Base-by-base conservation (phyloP, 2,888 invertebrate genomes). In the Boloria euphrosyne region DNA sequence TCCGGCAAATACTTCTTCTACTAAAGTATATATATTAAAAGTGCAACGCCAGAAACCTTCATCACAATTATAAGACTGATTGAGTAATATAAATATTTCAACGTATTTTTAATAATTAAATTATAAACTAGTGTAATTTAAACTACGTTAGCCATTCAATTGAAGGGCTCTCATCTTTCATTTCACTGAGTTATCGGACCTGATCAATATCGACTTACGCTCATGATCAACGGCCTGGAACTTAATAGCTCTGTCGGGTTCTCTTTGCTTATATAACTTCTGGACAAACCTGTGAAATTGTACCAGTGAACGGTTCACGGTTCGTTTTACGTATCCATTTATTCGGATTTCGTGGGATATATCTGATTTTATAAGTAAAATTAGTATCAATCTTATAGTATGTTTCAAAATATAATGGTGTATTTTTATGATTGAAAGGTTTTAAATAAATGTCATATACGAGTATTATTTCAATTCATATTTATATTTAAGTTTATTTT, bases 111-210 rank as follows among this genome's bases (percentile, higher is more conserved):
- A 10, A 38, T 57, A 57, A 44, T 44, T 46, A 14, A 22, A 38
- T 27, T 10, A 22, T 22, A 54, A 16, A 13, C 53, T 7, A 51
- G 50, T 50, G 49, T 66, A 43, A 61, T 55, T 38, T n/a, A 50
- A 61, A 16, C 22, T 46, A 17, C 51, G 6, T 51, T 58, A 51
- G 46, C 49, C 47, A 51, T 52, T 46, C 52, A 58, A 51, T 46
- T 58, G 44, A 64, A 64, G 64, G 57, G 58, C 64, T 51, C 64
- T 64, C 55, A 58, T 58, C 58, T 58, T 64, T 64, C 64, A 64
- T 52, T 52, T 64, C 58, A 58, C 64, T 58, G 49, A 59, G 64
- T 64, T 64, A 64, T 18, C 64, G 16, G 58, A 52, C 64, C 58
- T 46, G 52, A 51, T 64, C 58, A 44, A 46, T 68, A 65, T 68